Percentiles rank a stretch among this genome's conserved stretches.
Evolutionary conservation across 2,113 vertebrate species (phyloP).

Genomic region (Thunnus thynnus): DNA sequence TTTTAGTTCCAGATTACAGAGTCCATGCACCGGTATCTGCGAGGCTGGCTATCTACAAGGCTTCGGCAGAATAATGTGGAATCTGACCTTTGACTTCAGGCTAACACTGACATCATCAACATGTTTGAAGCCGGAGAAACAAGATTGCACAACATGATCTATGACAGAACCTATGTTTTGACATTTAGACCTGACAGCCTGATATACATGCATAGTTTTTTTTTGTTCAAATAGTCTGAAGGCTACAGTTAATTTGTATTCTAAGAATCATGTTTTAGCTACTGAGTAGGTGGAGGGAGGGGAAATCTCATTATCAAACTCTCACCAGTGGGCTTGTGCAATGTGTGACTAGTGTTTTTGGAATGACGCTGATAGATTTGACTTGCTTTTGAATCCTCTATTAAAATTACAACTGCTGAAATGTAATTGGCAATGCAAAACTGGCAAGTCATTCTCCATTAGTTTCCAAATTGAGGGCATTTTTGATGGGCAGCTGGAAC

Average conservation of each 20-base stretch:
- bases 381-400: slow-evolving; percentile 35
- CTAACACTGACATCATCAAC: slow-evolving; percentile 57
- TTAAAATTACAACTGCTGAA: slow-evolving; percentile 44
- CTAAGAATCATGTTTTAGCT: slow-evolving; percentile 36
- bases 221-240: slow-evolving; percentile 13
- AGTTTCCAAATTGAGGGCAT: background rate
- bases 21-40: slow-evolving; percentile 43
- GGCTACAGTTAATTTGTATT: slow-evolving; percentile 53
- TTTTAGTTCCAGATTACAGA: slow-evolving; percentile 62
- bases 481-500: slow-evolving; percentile 28
- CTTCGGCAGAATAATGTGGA: slow-evolving; percentile 50
- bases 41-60: slow-evolving; percentile 14
- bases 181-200: slow-evolving; percentile 46
- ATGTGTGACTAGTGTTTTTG: slow-evolving; percentile 41
- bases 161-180: slow-evolving; percentile 34
- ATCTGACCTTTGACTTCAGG: slow-evolving; percentile 71
- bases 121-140: slow-evolving; percentile 40
- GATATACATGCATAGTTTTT: slow-evolving; percentile 20
- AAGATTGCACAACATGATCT: slow-evolving; percentile 24
- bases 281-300: slow-evolving; percentile 22
- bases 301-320: slow-evolving; percentile 56
- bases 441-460: background rate
- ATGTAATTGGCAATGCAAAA: slow-evolving; percentile 25
- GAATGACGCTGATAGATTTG: slow-evolving; percentile 39
- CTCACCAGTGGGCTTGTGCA: slow-evolving; percentile 42